These are phyloP conservation scores for Thripadectes ignobilis DNA, from an alignment of 2,797 vertebrate genomes.

Conservation along the genomic window DNA sequence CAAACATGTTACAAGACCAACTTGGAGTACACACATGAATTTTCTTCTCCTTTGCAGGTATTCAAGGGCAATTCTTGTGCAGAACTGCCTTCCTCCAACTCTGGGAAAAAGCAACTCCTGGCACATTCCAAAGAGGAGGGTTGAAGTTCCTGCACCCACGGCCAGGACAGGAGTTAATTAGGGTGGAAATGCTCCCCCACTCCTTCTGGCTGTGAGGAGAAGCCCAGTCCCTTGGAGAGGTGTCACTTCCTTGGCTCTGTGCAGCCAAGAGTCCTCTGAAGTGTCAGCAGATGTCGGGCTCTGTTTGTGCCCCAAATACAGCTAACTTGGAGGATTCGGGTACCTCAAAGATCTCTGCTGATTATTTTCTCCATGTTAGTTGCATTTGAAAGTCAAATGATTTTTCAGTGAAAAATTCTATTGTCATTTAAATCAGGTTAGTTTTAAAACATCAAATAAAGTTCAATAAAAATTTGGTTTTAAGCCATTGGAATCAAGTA, in stretches of 20 bases:
- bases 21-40: rapidly evolving
- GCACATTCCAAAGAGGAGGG: neutral
- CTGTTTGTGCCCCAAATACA: neutral
- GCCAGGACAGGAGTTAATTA: neutral
- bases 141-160: neutral
- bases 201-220: neutral
- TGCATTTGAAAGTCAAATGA: neutral
- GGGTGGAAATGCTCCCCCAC: neutral
- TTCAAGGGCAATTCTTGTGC: neutral
- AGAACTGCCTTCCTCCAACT: neutral
- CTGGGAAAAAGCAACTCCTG: neutral
- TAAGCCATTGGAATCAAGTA: constrained; percentile 7
- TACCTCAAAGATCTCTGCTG: neutral
- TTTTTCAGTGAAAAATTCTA: neutral
- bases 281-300: neutral
- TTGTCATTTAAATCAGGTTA: neutral
- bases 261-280: neutral
- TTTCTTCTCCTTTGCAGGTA: neutral
- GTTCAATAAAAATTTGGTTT: constrained; percentile 11
- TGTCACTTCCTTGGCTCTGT: neutral
- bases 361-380: neutral
- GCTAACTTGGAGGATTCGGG: rapidly evolving
- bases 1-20: neutral
- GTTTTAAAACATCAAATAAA: neutral
- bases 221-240: neutral